These are phyloP conservation scores for Nomada hirtipes DNA, from an alignment of 2,888 invertebrate genomes.

Conservation along the genomic window DNA sequence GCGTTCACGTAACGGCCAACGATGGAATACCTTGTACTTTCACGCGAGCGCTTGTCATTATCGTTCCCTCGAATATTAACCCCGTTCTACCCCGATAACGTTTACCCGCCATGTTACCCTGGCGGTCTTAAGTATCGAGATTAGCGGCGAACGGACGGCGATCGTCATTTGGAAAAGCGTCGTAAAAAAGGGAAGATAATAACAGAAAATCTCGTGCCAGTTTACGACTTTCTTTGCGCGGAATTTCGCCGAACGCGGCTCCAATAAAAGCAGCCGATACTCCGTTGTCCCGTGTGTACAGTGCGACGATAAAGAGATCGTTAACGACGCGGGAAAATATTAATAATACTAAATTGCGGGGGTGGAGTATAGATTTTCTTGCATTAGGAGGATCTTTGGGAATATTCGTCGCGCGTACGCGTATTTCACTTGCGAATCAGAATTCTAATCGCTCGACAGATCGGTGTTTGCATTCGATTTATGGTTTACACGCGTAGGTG, in stretches of 20 bases:
- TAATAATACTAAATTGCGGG: too few species aligned
- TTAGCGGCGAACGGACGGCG: slow-evolving; percentile 15
- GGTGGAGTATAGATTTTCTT: too few species aligned
- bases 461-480: not conserved
- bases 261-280: slow-evolving; percentile 14
- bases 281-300: too few species aligned
- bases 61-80: slow-evolving; percentile 32
- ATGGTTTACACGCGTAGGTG: not conserved
- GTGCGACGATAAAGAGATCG: slow-evolving; percentile 1
- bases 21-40: slow-evolving; percentile 36
- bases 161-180: slow-evolving; percentile 21
- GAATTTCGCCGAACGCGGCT: slow-evolving; percentile 38
- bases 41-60: slow-evolving; percentile 34
- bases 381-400: too few species aligned
- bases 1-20: slow-evolving; percentile 24
- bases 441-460: not conserved
- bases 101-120: not conserved
- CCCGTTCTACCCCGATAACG: slow-evolving; percentile 28
- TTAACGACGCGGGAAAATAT: not conserved
- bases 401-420: not conserved
- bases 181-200: not conserved
- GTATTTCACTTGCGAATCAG: not conserved
- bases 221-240: slow-evolving; percentile 33
- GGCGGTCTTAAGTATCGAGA: slow-evolving; percentile 24
- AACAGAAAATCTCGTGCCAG: not conserved